A percentile compares a stretch with the other conserved stretches of the same genome.
phyloP scores from a whole-genome alignment of 2,888 invertebrate genomes.

The Eurois occulta region DNA sequence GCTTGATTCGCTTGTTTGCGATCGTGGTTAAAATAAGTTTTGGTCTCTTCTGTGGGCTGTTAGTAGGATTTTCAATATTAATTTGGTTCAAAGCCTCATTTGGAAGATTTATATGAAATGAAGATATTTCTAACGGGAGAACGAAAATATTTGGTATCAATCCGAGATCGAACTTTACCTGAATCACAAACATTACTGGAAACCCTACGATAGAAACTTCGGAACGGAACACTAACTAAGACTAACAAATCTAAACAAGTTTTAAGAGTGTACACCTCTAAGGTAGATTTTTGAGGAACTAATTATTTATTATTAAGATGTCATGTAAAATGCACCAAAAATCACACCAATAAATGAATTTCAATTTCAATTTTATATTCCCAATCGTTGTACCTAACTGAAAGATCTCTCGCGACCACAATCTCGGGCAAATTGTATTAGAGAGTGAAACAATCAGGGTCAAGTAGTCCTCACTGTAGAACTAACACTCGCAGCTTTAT shows the following conservation, averaged over 20 bases:
- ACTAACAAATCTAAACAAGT: background rate
- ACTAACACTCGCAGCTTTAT: background rate
- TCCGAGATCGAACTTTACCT: background rate
- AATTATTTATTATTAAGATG: too few species aligned
- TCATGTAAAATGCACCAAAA: too few species aligned
- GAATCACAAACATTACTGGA: background rate
- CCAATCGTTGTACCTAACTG: background rate
- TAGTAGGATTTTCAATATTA: background rate
- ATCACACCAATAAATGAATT: too few species aligned
- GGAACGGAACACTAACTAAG: background rate
- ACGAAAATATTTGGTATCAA: background rate
- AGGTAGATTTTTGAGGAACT: too few species aligned
- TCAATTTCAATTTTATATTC: background rate
- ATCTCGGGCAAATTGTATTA: conserved; percentile 9
- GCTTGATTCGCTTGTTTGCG: conserved; percentile 6
- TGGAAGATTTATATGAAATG: background rate
- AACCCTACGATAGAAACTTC: background rate
- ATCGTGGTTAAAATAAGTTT: conserved; percentile 27
- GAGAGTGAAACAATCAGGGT: conserved; percentile 24
- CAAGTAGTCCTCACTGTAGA: background rate
- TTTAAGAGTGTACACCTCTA: too few species aligned
- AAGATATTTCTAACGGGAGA: background rate
- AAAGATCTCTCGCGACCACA: background rate
- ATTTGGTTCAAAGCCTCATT: background rate
- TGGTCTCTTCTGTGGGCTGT: background rate